Evolutionary conservation across 2,797 vertebrate genomes (phyloP).

Genomic region (Hoplostethus atlanticus): DNA sequence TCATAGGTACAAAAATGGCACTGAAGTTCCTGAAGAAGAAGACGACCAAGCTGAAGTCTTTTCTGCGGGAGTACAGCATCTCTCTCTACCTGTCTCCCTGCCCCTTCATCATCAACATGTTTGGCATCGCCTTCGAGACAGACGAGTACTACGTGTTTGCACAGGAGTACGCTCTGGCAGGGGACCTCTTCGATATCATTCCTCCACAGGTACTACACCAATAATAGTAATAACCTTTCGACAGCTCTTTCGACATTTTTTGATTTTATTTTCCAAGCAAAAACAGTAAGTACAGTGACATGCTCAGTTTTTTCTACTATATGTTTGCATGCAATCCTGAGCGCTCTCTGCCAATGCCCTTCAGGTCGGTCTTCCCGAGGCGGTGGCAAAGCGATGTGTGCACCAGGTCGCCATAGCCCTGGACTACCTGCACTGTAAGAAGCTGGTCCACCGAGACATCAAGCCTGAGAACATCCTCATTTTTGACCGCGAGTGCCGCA

Average conservation of each 20-base stretch:
- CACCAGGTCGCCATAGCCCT: slow-evolving; percentile 89
- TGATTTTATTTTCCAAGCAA: no score
- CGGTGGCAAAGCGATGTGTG: slow-evolving; percentile 88
- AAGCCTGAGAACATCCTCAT: slow-evolving; percentile 91
- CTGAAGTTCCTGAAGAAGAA: slow-evolving; percentile 90
- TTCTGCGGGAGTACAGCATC: slow-evolving; percentile 89
- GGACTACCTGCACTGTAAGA: slow-evolving; percentile 89
- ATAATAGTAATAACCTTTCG: no score
- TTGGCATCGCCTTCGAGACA: slow-evolving; percentile 88
- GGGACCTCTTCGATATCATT: slow-evolving; percentile 91
- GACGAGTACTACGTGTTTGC: slow-evolving; percentile 90
- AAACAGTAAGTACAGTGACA: no score
- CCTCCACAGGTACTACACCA: slow-evolving; percentile 85
- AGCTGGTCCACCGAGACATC: slow-evolving; percentile 89
- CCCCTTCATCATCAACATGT: slow-evolving; percentile 91
- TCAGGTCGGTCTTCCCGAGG: slow-evolving; percentile 87
- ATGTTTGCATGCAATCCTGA: no score
- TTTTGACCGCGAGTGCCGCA: slow-evolving; percentile 89
- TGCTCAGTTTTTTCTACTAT: no score
- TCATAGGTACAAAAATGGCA: slow-evolving; percentile 89
- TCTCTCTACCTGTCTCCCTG: slow-evolving; percentile 89
- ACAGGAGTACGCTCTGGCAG: slow-evolving; percentile 89
- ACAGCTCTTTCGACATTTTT: no score
- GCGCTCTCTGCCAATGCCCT: no score
- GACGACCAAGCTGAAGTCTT: slow-evolving; percentile 89